Evolutionary conservation across 92 coral and sea anemone species (phyloP), one percentile per base, ranked within the genome.

Genomic region (Heliopora coerulea): DNA sequence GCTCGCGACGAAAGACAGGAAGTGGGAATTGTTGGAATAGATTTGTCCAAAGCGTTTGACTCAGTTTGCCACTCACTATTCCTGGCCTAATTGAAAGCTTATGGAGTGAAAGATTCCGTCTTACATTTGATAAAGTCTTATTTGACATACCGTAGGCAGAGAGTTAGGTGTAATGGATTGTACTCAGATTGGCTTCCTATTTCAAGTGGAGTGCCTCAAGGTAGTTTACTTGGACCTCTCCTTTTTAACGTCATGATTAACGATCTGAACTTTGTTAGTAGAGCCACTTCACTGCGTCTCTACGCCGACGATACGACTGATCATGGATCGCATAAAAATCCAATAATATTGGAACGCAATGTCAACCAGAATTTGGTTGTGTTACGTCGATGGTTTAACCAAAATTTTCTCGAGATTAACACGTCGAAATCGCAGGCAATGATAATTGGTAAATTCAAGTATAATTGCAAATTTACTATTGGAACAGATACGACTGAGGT

Each of bases 181-280:
- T 58, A 49, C 49, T 78, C 76, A 20, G 75, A 66, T 35, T 78
- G 75, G 54, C 54, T 65, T 20, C 54, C 56, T 27, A 24, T 65
- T 11, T 42, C 18, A 2, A 39, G 72, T 42, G 72, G 72, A 8
- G 54, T 65, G 1, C 72, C 72, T 21, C 72, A 65, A 58, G 90
- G 90, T 33, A 86, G 84, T 59, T 78, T 59, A 31, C 65, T 80
- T 57, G 82, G 79, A 52, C 79, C 79, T 6, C 68, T 54, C 39
- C 54, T 80, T 19, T 85, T 80, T 42, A 84, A 80, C 39, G 74
- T 85, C 56, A 74, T 65, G 72, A 33, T 79, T 5, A 68, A 79
- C 37, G 83, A 68, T 35, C 25, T 79, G 32, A 68, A 79, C 56
- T 21, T 37, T 17, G 8, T 26, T 13, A 68, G 56, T 37, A 49